A percentile compares a stretch with the other conserved stretches of the same genome.
Evolutionary conservation across 2,888 invertebrate species (phyloP).

Genomic region (Pteria penguin): DNA sequence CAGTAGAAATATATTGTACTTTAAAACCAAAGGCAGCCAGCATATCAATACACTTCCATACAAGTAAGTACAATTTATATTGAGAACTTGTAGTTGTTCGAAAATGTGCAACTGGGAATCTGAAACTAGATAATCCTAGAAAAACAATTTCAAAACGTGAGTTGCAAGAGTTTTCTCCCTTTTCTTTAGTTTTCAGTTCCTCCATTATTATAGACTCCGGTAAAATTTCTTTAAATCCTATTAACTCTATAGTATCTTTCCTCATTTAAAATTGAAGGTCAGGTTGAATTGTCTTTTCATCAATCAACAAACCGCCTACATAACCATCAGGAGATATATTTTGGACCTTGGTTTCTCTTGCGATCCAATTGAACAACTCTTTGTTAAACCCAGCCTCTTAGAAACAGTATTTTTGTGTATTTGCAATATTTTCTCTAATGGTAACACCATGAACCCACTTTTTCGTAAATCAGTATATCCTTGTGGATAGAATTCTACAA

Average conservation of each 20-base stretch:
- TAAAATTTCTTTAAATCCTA: slow-evolving; percentile 11
- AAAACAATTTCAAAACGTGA: slow-evolving; percentile 12
- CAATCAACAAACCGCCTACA: slow-evolving; percentile 46
- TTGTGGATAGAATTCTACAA: too few relatives aligned
- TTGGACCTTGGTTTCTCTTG: slow-evolving; percentile 39
- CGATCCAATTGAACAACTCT: slow-evolving; percentile 52
- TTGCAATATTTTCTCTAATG: too few relatives aligned
- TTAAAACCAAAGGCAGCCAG: slow-evolving; percentile 31
- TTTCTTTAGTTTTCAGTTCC: neutral
- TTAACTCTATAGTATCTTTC: slow-evolving; percentile 25
- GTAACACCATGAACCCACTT: slow-evolving; percentile 39
- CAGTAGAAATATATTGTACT: slow-evolving; percentile 28
- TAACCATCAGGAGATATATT: slow-evolving; percentile 45
- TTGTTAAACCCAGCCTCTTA: slow-evolving; percentile 49
- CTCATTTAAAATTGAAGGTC: slow-evolving; percentile 46
- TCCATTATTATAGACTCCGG: neutral
- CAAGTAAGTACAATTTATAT: slow-evolving; percentile 18
- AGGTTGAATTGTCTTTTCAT: slow-evolving; percentile 55
- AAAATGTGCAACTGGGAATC: slow-evolving; percentile 15
- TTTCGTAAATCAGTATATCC: slow-evolving; percentile 37
- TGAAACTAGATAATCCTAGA: slow-evolving; percentile 1
- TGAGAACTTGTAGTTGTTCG: neutral
- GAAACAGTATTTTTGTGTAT: slow-evolving; percentile 43
- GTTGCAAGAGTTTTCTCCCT: slow-evolving; percentile 1
- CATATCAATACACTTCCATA: slow-evolving; percentile 21